Evolutionary conservation across 2,888 invertebrate species (phyloP), one percentile per base, ranked within the genome.

Genomic region (Taenaris catops): DNA sequence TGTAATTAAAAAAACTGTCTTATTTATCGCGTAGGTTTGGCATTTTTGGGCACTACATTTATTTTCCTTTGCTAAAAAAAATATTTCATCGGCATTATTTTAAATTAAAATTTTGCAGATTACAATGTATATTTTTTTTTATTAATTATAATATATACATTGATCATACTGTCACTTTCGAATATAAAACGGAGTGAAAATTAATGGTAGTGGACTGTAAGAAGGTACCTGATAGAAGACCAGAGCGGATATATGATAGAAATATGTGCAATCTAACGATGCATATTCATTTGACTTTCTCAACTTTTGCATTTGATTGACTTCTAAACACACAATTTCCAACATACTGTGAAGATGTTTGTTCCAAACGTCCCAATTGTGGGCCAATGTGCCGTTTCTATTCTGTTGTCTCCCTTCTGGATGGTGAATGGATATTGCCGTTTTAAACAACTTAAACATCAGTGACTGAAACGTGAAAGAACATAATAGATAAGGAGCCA

Each of bases 201-300:
- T n/a, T n/a, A n/a, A n/a, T n/a, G n/a, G n/a, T n/a, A n/a, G n/a
- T n/a, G n/a, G n/a, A n/a, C n/a, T n/a, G n/a, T n/a, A n/a, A n/a
- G n/a, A n/a, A n/a, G n/a, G n/a, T n/a, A 86, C 86, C 73, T 80
- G 80, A 53, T 67, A 79, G 55, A 68, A 71, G 1, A 73, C 65
- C 16, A 67, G 58, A 14, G 86, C 78, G 7, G 80, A 66, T 16
- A 86, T 61, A 21, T 51, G 41, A 44, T 49, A 60, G 40, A 73
- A 83, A 46, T 65, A 48, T 18, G 51, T 43, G 45, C 55, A 61
- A n/a, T 60, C 48, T 33, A 59, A 57, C 2, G 46, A 21, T 8
- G 43, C 24, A 35, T 48, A 56, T 14, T 73, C 70, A 34, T 44
- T 64, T 36, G 61, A 63, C 43, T 70, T 75, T 11, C 61, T 58